Evolutionary conservation across 2,888 invertebrate species (phyloP).

Genomic region (Megamerina dolium): DNA sequence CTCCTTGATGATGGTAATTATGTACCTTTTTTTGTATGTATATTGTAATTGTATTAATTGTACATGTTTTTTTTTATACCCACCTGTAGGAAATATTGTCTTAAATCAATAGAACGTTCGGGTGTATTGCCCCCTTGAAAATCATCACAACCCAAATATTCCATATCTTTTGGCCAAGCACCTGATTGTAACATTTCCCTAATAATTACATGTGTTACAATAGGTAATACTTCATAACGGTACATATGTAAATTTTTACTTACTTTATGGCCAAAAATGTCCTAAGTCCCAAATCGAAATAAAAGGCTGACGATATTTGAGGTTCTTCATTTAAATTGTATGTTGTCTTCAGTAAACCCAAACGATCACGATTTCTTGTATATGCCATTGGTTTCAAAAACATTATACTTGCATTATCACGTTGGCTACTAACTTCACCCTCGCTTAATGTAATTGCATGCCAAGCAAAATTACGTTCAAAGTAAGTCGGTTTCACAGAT

Average conservation of each 20-base stretch:
- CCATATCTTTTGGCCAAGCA: constrained; percentile 67
- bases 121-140: constrained; percentile 73
- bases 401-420: constrained; percentile 71
- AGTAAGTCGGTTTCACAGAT: constrained; percentile 69
- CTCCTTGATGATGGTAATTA: too few species aligned
- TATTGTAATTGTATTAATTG: too few species aligned
- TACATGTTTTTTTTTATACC: too few species aligned
- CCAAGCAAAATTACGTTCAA: constrained; percentile 82
- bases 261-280: constrained; percentile 70
- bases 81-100: constrained; percentile 63
- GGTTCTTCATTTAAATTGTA: constrained; percentile 66
- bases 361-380: constrained; percentile 61
- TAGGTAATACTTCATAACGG: not conserved
- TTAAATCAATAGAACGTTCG: constrained; percentile 64
- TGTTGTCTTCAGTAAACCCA: constrained; percentile 64
- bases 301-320: constrained; percentile 75
- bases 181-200: constrained; percentile 66
- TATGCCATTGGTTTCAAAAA: constrained; percentile 68
- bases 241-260: constrained; percentile 28
- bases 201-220: constrained; percentile 26
- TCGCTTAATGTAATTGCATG: constrained; percentile 73
- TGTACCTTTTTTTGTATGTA: too few species aligned
- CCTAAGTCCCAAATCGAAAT: constrained; percentile 75
- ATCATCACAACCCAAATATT: constrained; percentile 71
- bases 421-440: constrained; percentile 66